Evolutionary conservation across 2,113 vertebrate genomes (phyloP).

Genomic region (Corythornis cristatus): DNA sequence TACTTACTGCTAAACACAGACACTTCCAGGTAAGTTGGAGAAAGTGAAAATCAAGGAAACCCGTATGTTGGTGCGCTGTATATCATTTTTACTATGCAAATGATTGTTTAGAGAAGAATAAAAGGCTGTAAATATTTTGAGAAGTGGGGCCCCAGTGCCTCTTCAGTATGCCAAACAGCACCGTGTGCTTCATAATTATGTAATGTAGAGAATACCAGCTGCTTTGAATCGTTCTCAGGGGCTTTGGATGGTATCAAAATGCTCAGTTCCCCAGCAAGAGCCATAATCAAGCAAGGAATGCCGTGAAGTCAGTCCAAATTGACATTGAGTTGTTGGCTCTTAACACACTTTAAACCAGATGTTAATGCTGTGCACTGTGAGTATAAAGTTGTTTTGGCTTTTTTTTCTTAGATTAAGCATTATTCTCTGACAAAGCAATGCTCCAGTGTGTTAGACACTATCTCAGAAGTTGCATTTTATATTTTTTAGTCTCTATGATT

Average conservation of each 20-base stretch:
- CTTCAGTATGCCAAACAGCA: slow-evolving; percentile 77
- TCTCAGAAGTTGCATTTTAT: neutral
- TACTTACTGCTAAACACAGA: slow-evolving; percentile 33
- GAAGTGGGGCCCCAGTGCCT: slow-evolving; percentile 79
- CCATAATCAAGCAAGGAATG: slow-evolving; percentile 72
- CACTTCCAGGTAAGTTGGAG: slow-evolving; percentile 38
- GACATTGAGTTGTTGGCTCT: slow-evolving; percentile 76
- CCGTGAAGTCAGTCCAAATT: slow-evolving; percentile 72
- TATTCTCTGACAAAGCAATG: neutral
- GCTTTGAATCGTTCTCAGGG: slow-evolving; percentile 75
- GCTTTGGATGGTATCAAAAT: slow-evolving; percentile 70
- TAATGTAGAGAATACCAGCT: slow-evolving; percentile 82
- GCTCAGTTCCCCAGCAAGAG: slow-evolving; percentile 64
- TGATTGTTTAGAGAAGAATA: slow-evolving; percentile 84
- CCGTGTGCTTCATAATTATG: slow-evolving; percentile 74
- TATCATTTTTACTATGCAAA: slow-evolving; percentile 80
- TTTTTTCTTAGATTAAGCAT: slow-evolving; percentile 5
- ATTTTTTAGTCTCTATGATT: neutral
- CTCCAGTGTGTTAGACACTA: neutral
- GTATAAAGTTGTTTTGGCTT: neutral
- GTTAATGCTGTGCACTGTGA: slow-evolving; percentile 45
- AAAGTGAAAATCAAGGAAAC: slow-evolving; percentile 64
- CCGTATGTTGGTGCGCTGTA: slow-evolving; percentile 40
- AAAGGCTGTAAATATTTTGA: slow-evolving; percentile 85
- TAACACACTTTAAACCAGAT: slow-evolving; percentile 74